Base-by-base conservation (phyloP, 2,797 vertebrate genomes). In the Pseudomugil gertrudae region DNA sequence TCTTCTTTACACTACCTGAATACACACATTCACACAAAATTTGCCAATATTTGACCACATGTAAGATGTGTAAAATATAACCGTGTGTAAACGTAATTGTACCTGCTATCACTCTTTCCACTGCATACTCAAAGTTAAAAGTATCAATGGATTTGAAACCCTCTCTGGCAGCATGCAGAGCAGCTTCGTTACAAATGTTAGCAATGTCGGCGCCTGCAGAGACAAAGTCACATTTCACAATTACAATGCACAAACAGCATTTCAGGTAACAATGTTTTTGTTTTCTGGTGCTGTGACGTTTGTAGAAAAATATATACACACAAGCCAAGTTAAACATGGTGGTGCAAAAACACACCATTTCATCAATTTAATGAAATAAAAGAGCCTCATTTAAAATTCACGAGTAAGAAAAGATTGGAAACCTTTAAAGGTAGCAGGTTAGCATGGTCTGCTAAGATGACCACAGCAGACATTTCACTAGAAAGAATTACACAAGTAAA, bases 161-260 rank as follows among this genome's bases (percentile, higher is more conserved):
- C 52, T 98, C 97, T 66, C 98, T 93, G n/a, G 97, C 98, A 0
- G 98, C 98, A 0, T 99, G 98, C 17, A 99, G 92, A 1, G 98
- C 98, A 0, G 96, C 98, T 83, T 99, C 98, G 0, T 99, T 99
- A 56, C 97, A 99, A 80, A 99, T 97, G 81, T 98, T 99, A 0
- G 98, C 98, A 3, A 99, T 99, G 88, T 99, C 98, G 1, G 98
- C 98, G n/a, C 98, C 98, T 99, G 86, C 23, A 38, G 63, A 50
- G 58, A 75, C 27, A 69, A 61, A 61, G 56, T 0, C 50, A 55
- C 8, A 27, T 19, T 60, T 33, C 4, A 52, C 10, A 0, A 51
- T 32, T 21, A 53, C 8, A 15, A 19, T 23, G 15, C 30, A 35
- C n/a, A 19, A 58, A 30, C 26, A 17, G 55, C 27, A 65, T 32